Evolutionary conservation across 2,888 invertebrate genomes (phyloP), one percentile per base, ranked within the genome.

Genomic region (Heliconius cydno): DNA sequence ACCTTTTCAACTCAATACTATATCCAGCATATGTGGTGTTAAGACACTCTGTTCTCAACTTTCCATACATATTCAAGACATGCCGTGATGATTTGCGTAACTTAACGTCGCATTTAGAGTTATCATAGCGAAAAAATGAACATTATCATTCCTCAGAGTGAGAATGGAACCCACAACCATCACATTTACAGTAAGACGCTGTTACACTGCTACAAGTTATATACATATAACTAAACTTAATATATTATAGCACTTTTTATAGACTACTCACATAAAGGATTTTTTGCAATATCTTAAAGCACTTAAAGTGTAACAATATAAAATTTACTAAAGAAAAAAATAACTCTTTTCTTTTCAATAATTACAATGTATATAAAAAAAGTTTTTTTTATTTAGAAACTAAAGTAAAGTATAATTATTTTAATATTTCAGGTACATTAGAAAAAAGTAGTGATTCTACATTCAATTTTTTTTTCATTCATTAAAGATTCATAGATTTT

Each of bases 231-330:
- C 7, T 7, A 65, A 60, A 22, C 60, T 60, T 60, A 60, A 60
- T n/a, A n/a, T 60, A 60, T n/a, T 60, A 60, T 60, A 60, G 60
- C 60, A n/a, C 60, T 22, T 60, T 60, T 60, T 60, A 60, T n/a
- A 60, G n/a, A n/a, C 19, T 22, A 60, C n/a, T 60, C n/a, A 60
- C 60, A 60, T 60, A n/a, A 60, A 60, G 10, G n/a, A n/a, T 60
- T 60, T 60, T n/a, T 60, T 60, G n/a, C n/a, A 60, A 60, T n/a
- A 60, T 10, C n/a, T 52, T 52, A 22, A 52, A 52, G 52, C 22
- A 22, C 7, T 22, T 52, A 19, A 22, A 52, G 9, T 52, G 12
- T 63, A 63, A 63, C 25, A 63, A 25, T n/a, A 63, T 25, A 63
- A 63, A 63, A 12, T 63, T 63, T 25, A 28, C 63, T 15, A 63